Evolutionary conservation across 2,888 invertebrate species (phyloP).

Genomic region (Apamea monoglypha): DNA sequence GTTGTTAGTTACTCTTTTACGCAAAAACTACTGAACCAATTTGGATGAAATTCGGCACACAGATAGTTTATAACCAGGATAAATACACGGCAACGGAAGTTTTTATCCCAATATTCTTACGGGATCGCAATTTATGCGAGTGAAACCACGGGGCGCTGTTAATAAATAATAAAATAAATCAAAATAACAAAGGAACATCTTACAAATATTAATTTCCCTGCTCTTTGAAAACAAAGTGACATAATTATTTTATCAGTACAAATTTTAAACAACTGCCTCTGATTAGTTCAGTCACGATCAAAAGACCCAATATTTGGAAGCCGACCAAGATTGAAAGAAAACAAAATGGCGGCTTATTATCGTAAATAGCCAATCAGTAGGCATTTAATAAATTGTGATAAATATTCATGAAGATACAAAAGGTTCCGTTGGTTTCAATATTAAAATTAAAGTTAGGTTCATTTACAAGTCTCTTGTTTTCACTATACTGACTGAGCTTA

Average conservation of each 20-base stretch:
- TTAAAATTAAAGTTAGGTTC: background rate
- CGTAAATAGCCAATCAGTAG: constrained; percentile 35
- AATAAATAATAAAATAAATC: too few relatives aligned
- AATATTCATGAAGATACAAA: constrained; percentile 7
- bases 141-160: too few relatives aligned
- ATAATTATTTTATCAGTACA: constrained; percentile 3
- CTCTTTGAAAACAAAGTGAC: background rate
- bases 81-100: too few relatives aligned
- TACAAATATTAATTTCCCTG: background rate
- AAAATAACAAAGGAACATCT: background rate
- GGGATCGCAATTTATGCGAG: too few relatives aligned
- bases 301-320: constrained; percentile 25
- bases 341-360: constrained; percentile 21
- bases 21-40: too few relatives aligned
- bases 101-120: too few relatives aligned
- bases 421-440: background rate
- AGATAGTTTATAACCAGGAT: too few relatives aligned
- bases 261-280: constrained; percentile 23
- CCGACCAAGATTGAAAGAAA: constrained; percentile 22
- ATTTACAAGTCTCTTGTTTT: background rate
- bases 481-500: background rate
- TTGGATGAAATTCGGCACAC: too few relatives aligned
- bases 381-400: background rate
- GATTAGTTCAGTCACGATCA: constrained; percentile 23
- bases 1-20: too few relatives aligned